Evolutionary conservation across 2,797 vertebrate species (phyloP).

Genomic region (Pipistrellus pygmaeus): DNA sequence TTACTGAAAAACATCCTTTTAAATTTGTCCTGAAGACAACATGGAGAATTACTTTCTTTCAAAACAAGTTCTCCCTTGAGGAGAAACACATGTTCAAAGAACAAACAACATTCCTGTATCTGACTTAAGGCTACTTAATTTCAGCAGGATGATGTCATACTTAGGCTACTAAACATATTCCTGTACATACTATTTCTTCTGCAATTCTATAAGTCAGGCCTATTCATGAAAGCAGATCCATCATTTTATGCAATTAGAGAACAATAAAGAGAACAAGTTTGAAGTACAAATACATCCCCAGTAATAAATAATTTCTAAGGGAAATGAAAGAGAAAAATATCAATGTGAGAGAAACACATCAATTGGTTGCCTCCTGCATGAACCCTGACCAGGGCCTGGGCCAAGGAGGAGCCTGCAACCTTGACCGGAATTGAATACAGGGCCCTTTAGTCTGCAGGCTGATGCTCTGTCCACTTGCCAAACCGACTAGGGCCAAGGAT

Average conservation of each 20-base stretch:
- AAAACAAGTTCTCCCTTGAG: conserved; percentile 75
- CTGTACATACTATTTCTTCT: conserved; percentile 20
- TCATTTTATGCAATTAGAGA: conserved; percentile 36
- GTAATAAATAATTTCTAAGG: conserved; percentile 32
- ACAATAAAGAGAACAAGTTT: background rate
- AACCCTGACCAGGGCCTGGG: background rate
- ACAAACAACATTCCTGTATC: conserved; percentile 76
- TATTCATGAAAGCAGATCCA: background rate
- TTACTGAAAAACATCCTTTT: conserved; percentile 81
- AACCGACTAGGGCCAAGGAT: background rate
- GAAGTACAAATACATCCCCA: conserved; percentile 8
- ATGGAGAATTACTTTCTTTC: conserved; percentile 74
- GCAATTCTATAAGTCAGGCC: background rate
- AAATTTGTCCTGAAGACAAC: conserved; percentile 80
- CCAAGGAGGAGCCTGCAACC: too few species aligned
- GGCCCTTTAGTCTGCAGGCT: too few species aligned
- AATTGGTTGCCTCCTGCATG: background rate
- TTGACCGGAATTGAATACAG: too few species aligned
- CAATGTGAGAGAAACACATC: too few species aligned
- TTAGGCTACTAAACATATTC: conserved; percentile 48
- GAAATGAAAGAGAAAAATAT: background rate
- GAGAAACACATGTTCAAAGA: conserved; percentile 80
- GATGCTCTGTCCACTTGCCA: too few species aligned
- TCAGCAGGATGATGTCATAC: conserved; percentile 66
- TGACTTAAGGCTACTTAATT: conserved; percentile 60